A percentile compares a stretch with the other conserved stretches of the same genome.
Conservation (phyloP, 1,140 invertebrate species). For the Drosophila grimshawi region DNA sequence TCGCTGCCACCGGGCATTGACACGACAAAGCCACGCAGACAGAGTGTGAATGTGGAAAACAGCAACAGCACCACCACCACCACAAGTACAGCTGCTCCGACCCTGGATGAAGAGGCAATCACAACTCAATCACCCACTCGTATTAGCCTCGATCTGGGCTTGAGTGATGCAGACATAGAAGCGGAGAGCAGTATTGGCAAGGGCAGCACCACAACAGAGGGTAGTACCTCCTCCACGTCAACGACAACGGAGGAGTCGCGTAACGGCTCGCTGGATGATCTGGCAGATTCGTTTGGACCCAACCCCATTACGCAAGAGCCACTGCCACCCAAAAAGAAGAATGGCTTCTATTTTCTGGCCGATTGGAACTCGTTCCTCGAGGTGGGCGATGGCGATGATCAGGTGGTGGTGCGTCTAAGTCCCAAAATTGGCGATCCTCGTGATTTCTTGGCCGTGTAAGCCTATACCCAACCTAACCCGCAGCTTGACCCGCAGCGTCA, state of each 20-base stretch:
- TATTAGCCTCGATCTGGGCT: slow-evolving; percentile 55
- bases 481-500: too few relatives aligned
- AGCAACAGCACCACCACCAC: slow-evolving; percentile 16
- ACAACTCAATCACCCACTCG: slow-evolving; percentile 59
- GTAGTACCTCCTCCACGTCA: slow-evolving; percentile 1
- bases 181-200: not conserved
- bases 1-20: slow-evolving; percentile 51
- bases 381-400: slow-evolving; percentile 91
- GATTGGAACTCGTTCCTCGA: slow-evolving; percentile 94
- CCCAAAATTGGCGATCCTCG: slow-evolving; percentile 92
- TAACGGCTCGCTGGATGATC: slow-evolving; percentile 85
- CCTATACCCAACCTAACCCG: not conserved
- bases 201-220: slow-evolving; percentile 19
- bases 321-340: slow-evolving; percentile 87
- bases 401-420: slow-evolving; percentile 91
- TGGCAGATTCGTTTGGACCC: slow-evolving; percentile 91
- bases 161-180: slow-evolving; percentile 47
- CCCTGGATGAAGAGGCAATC: slow-evolving; percentile 1
- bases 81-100: not conserved
- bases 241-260: slow-evolving; percentile 70
- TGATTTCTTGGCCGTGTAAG: slow-evolving; percentile 89
- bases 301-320: slow-evolving; percentile 86
- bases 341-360: slow-evolving; percentile 92
- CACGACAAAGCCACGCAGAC: slow-evolving; percentile 58
- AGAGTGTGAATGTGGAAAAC: slow-evolving; percentile 58